Base-by-base conservation (phyloP, 2,888 invertebrate species). In the Nephrotoma guestfalica region DNA sequence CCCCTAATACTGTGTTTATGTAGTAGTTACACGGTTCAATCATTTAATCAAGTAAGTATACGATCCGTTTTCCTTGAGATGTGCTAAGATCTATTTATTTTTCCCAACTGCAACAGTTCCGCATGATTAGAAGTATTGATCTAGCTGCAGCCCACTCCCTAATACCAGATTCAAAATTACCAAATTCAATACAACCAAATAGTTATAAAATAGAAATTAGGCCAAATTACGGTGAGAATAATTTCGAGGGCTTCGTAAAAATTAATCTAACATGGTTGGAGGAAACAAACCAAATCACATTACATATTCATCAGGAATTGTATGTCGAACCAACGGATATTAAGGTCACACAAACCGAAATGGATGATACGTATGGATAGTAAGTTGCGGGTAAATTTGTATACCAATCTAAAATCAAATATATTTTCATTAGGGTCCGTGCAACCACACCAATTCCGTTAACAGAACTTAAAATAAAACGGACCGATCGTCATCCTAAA, bases 261-360 rank as follows among this genome's bases (percentile, higher is more conserved):
- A 96, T 96, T 88, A 94, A 95, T 89, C 91, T 96, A 18, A 94
- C 93, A 0, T 95, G 95, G 93, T 91, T 93, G 41, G 92, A 93
- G 86, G 93, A 93, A 7, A 92, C 94, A 0, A 93, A 94, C 87
- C 93, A 93, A 89, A 93, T 96, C 86, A 93, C 92, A 0, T 90
- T 96, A 0, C 95, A 96, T 89, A 94, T 94, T 4, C 93, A 95
- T 88, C 94, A 93, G 40, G 94, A 95, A 87, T 90, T 96, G 84
- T 91, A 93, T 87, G 93, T 96, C 86, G 90, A 92, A 6, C 92
- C 93, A 85, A 91, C 91, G 7, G 92, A 93, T 88, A 92, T 95
- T 40, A 91, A 90, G 85, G 89, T 93, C 6, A 89, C 89, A 57
- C 91, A 91, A 88, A 86, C 57, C 41, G 57, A 57, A 4, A 9